Evolutionary conservation across 64 coral and sea anemone genomes (phyloP).

Genomic region (Actinia equina): DNA sequence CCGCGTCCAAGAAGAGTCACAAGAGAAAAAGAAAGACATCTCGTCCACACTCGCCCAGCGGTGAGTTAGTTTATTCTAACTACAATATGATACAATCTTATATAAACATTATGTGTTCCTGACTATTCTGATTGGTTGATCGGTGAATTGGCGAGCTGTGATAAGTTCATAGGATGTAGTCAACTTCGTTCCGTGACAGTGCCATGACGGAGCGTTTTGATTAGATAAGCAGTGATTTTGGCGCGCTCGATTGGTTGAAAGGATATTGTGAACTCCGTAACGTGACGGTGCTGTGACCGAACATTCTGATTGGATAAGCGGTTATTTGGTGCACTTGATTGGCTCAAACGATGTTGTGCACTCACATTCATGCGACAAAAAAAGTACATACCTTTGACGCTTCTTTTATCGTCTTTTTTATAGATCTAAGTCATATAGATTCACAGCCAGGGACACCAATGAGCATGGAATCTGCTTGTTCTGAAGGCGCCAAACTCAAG

Average conservation of each 20-base stretch:
- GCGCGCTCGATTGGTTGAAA: too few relatives aligned
- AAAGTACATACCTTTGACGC: background rate
- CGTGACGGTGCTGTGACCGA: too few relatives aligned
- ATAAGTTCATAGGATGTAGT: too few relatives aligned
- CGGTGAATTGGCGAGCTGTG: too few relatives aligned
- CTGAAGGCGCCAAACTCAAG: constrained; percentile 81
- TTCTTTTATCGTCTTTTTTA: background rate
- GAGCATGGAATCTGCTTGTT: constrained; percentile 85
- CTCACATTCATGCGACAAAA: background rate
- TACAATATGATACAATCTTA: background rate
- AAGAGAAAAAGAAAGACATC: constrained; percentile 78
- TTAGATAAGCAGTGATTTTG: too few relatives aligned
- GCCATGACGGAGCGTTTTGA: too few relatives aligned
- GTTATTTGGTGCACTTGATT: too few relatives aligned
- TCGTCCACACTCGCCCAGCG: constrained; percentile 54
- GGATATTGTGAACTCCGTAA: too few relatives aligned
- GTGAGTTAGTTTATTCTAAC: constrained; percentile 1
- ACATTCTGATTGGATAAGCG: too few relatives aligned
- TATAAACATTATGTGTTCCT: background rate
- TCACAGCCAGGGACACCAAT: constrained; percentile 82
- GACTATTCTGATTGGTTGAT: too few relatives aligned
- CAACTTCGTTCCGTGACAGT: too few relatives aligned
- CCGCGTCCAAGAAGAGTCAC: constrained; percentile 77
- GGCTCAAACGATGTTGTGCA: too few relatives aligned
- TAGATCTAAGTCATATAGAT: constrained; percentile 42